Evolutionary conservation across 2,113 vertebrate genomes (phyloP), one percentile per base, ranked within the genome.

Genomic region (Myiopsitta monachus): DNA sequence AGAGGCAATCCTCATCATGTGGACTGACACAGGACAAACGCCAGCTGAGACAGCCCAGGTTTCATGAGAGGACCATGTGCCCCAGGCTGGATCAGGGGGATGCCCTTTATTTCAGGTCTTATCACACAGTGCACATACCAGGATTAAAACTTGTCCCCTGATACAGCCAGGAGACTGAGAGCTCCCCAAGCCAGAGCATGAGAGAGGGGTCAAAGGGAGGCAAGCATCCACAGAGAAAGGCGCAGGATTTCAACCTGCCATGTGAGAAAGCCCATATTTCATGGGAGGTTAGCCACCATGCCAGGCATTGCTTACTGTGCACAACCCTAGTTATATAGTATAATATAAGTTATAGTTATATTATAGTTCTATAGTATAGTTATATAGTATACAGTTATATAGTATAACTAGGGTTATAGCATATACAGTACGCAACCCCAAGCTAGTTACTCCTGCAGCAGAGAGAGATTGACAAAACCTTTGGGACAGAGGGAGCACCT

Each of bases 51-150:
- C 85, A 90, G 54, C 49, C 61, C n/a, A 19, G 31, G n/a, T 3
- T 14, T 52, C 38, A 11, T 0, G 22, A n/a, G 49, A 36, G 11
- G 4, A 10, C 16, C 2, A 0, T 0, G 4, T 62, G 18, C 38
- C 51, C 46, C 19, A 18, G 47, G 31, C 18, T 47, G 36, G 14
- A 7, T 47, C 18, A 18, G 7, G 26, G 11, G 24, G 12, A 54
- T 22, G 21, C 1, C 24, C 67, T 21, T 23, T 62, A 26, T 23
- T 11, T 67, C 51, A 82, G 59, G 22, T 19, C 41, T 44, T 36
- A 4, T 27, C 51, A 44, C 36, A 8, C 7, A 3, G 39, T 7
- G 18, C 24, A 33, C 6, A 1, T 12, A 18, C 16, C 38, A 68
- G 36, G 55, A 21, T 54, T 70, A 22, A 49, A 69, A 31, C 2